Evolutionary conservation across 2,113 vertebrate species (phyloP).

Genomic region (Melospiza melodia): DNA sequence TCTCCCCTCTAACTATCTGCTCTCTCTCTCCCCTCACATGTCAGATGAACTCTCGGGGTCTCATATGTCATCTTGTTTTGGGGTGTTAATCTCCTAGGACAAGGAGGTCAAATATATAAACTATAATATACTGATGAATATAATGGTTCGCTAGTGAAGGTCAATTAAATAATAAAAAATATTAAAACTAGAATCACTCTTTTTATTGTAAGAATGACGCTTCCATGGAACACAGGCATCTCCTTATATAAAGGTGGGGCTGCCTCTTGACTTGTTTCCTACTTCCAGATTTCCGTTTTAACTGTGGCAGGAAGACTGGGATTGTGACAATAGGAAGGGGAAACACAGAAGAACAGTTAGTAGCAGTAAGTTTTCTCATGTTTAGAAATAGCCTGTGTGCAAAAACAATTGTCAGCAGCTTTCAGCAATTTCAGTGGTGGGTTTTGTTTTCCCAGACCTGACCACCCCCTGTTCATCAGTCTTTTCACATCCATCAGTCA

Average conservation of each 20-base stretch:
- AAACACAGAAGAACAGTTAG: neutral
- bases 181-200: neutral
- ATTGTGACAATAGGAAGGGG: neutral
- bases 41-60: neutral
- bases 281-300: conserved; percentile 1
- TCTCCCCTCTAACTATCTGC: neutral
- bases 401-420: conserved; percentile 3
- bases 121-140: neutral
- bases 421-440: neutral
- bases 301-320: neutral
- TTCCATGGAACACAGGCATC: neutral
- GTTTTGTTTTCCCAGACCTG: conserved; percentile 10
- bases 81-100: neutral
- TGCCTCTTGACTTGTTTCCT: conserved; percentile 4
- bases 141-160: neutral
- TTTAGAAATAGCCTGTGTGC: neutral
- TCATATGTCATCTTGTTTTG: neutral
- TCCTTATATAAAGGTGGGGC: neutral
- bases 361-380: neutral
- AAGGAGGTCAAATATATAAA: neutral
- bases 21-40: neutral
- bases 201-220: neutral
- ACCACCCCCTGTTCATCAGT: neutral
- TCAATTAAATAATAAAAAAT: neutral
- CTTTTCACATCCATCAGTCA: neutral